Conservation (phyloP, 2,888 invertebrate species). For the Punctoribates punctum region DNA sequence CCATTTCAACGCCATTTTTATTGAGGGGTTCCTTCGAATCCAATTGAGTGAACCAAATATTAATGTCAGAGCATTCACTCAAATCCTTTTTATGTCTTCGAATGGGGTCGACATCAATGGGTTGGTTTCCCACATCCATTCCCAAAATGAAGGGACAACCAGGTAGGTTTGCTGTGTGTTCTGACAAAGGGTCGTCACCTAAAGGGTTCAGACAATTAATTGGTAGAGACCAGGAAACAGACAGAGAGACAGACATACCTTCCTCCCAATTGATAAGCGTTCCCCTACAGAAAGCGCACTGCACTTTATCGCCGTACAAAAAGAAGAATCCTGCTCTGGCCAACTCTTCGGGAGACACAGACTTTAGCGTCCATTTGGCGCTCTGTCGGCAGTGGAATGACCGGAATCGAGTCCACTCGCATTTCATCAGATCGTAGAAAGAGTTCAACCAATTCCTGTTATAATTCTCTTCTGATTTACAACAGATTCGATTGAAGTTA, state of each 20-base stretch:
- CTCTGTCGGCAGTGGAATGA: conserved; percentile 4
- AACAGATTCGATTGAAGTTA: background rate
- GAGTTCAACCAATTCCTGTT: background rate
- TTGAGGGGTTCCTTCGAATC: conserved; percentile 42
- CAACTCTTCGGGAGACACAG: conserved; percentile 63
- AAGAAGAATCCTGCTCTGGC: conserved; percentile 81
- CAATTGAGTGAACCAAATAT: too few species aligned
- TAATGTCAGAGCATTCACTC: conserved; percentile 42
- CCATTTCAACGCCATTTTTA: conserved; percentile 6
- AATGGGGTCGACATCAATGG: conserved; percentile 52
- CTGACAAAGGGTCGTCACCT: conserved; percentile 69
- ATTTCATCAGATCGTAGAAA: conserved; percentile 48
- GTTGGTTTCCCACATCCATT: conserved; percentile 64
- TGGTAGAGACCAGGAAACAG: background rate
- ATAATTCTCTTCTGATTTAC: background rate
- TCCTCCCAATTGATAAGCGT: conserved; percentile 74
- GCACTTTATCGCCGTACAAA: conserved; percentile 69
- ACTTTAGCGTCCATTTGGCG: conserved; percentile 63
- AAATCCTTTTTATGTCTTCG: background rate
- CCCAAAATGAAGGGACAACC: conserved; percentile 72
- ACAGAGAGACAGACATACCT: conserved; percentile 55
- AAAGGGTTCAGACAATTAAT: background rate
- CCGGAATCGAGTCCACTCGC: conserved; percentile 29
- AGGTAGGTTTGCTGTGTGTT: conserved; percentile 75
- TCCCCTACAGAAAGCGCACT: conserved; percentile 77